These are phyloP conservation scores for Diloba caeruleocephala DNA, from an alignment of 2,888 invertebrate species.

Conservation along the genomic window DNA sequence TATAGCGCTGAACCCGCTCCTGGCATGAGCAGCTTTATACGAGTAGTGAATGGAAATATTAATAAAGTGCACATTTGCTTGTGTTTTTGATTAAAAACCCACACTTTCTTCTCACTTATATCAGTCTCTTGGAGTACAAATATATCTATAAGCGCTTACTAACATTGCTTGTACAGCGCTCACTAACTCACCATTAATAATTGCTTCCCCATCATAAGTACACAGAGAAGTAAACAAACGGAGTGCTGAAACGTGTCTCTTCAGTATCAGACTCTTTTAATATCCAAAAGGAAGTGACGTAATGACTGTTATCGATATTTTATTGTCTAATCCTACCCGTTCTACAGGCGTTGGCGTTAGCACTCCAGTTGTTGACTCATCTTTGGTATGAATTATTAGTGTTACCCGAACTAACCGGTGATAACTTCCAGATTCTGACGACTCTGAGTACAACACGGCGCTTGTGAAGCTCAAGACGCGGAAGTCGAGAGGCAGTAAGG, in stretches of 20 bases:
- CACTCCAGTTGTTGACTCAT: slow-evolving; percentile 30
- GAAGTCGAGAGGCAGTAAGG: slow-evolving; percentile 71
- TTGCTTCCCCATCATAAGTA: slow-evolving; percentile 25
- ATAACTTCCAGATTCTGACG: slow-evolving; percentile 76
- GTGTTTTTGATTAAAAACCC: neutral
- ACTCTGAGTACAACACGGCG: slow-evolving; percentile 83
- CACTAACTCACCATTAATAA: slow-evolving; percentile 33
- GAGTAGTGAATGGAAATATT: too few relatives aligned
- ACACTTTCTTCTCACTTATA: neutral
- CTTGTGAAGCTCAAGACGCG: slow-evolving; percentile 75
- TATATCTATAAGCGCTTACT: slow-evolving; percentile 23
- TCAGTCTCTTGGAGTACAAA: neutral
- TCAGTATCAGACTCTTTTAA: too few relatives aligned
- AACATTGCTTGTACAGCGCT: slow-evolving; percentile 26
- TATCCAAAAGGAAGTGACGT: too few relatives aligned
- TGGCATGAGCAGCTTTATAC: neutral
- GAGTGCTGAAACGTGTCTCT: slow-evolving; percentile 23
- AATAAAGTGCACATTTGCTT: too few relatives aligned
- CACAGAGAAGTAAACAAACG: slow-evolving; percentile 27
- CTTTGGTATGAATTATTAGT: neutral
- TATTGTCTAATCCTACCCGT: too few relatives aligned
- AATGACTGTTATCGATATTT: too few relatives aligned
- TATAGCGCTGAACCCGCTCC: too few relatives aligned
- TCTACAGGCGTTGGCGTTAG: neutral
- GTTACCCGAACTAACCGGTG: slow-evolving; percentile 2